Conservation (phyloP, 2,797 vertebrate genomes). For the Propithecus deckenii region DNA sequence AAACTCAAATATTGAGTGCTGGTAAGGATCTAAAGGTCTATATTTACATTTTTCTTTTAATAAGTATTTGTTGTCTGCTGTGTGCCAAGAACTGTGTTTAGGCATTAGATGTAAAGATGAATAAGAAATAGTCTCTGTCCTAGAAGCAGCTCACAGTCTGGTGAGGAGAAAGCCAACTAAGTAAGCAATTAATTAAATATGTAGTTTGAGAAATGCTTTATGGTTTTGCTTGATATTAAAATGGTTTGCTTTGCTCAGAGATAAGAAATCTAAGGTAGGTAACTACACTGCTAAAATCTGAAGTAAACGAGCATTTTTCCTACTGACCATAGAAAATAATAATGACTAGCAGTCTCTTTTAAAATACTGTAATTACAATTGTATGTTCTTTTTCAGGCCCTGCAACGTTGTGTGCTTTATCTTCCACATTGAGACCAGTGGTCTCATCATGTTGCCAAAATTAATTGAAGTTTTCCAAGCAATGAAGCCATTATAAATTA, state of each 20-base stretch:
- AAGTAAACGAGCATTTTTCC: constrained; percentile 10
- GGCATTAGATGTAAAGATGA: background rate
- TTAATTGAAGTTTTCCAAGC: constrained; percentile 27
- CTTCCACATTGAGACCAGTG: background rate
- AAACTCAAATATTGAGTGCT: background rate
- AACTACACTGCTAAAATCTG: background rate
- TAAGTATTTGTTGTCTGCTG: background rate
- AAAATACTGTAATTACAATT: background rate
- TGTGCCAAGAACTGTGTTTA: background rate
- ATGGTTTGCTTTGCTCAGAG: background rate
- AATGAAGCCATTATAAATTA: constrained; percentile 20
- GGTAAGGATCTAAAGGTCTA: background rate
- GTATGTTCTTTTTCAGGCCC: background rate
- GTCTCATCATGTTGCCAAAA: constrained; percentile 17
- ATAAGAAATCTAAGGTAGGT: constrained; percentile 10
- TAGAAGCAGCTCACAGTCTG: background rate
- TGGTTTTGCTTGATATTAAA: constrained; percentile 18
- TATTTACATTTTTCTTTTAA: constrained; percentile 27
- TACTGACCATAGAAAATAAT: background rate
- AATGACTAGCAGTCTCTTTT: background rate
- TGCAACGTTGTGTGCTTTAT: background rate
- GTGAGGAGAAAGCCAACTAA: background rate
- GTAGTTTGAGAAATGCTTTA: constrained; percentile 18
- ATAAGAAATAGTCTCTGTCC: background rate
- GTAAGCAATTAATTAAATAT: background rate